These are phyloP conservation scores for Perca fluviatilis DNA, from an alignment of 2,113 vertebrate species.

Conservation along the genomic window DNA sequence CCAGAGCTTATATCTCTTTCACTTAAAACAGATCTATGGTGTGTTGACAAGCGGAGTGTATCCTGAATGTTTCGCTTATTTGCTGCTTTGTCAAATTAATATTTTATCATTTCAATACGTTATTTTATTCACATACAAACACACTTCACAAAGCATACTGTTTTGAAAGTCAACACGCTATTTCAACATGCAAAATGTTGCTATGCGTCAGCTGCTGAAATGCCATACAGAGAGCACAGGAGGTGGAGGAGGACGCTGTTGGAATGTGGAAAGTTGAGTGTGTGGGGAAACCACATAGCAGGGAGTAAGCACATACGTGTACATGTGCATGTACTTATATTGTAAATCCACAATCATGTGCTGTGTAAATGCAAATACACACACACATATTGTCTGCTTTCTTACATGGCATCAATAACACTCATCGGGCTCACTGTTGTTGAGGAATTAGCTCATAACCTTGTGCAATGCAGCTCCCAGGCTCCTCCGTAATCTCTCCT, in stretches of 20 bases:
- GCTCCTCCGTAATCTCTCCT: constrained; percentile 65
- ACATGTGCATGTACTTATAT: background rate
- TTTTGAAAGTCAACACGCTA: constrained; percentile 3
- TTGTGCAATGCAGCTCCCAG: constrained; percentile 44
- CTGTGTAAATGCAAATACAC: background rate
- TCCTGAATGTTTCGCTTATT: background rate
- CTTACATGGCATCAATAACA: constrained; percentile 3
- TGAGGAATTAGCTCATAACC: constrained; percentile 69
- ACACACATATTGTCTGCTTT: background rate
- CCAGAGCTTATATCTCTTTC: constrained; percentile 10
- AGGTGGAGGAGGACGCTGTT: background rate
- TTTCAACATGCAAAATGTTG: background rate
- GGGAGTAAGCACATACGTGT: background rate
- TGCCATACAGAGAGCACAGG: background rate
- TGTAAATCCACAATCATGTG: background rate
- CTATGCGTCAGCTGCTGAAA: constrained; percentile 6
- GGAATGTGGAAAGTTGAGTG: constrained; percentile 30
- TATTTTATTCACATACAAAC: background rate
- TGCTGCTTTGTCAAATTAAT: background rate
- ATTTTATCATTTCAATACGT: background rate
- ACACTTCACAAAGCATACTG: background rate
- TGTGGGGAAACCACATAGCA: background rate
- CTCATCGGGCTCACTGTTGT: constrained; percentile 35
- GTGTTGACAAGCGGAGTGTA: background rate
- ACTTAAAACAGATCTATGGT: background rate